Evolutionary conservation across 2,888 invertebrate species (phyloP).

Genomic region (Argyra leucocephala): DNA sequence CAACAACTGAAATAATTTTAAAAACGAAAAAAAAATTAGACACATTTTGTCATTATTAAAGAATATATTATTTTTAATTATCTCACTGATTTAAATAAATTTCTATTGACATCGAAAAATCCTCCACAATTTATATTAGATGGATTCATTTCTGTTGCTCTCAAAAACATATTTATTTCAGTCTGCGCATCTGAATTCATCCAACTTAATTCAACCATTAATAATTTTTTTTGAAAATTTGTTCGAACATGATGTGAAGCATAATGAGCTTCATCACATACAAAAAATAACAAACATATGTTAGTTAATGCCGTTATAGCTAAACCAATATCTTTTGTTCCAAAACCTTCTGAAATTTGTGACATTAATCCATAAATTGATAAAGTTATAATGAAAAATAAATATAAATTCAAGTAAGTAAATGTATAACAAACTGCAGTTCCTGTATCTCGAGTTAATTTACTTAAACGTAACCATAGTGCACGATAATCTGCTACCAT

Average conservation of each 20-base stretch:
- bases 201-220: constrained; percentile 64
- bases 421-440: constrained; percentile 59
- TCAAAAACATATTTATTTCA: constrained; percentile 65
- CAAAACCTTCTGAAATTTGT: constrained; percentile 62
- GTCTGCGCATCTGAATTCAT: constrained; percentile 68
- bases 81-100: constrained; percentile 61
- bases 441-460: constrained; percentile 56
- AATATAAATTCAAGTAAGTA: constrained; percentile 57
- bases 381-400: constrained; percentile 63
- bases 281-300: constrained; percentile 57
- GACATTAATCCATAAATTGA: constrained; percentile 65
- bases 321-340: constrained; percentile 61
- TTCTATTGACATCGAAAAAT: constrained; percentile 62
- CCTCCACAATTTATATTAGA: constrained; percentile 65
- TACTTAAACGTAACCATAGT: constrained; percentile 61
- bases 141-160: constrained; percentile 68
- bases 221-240: constrained; percentile 62
- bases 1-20: constrained; percentile 47
- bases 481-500: constrained; percentile 62
- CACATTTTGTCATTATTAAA: background rate
- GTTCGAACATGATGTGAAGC: constrained; percentile 63
- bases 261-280: constrained; percentile 65
- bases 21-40: constrained; percentile 10
- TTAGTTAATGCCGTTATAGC: constrained; percentile 58
- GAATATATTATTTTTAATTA: constrained; percentile 24